phyloP scores from a whole-genome alignment of 2,888 invertebrate species.

The Idaea biselata region DNA sequence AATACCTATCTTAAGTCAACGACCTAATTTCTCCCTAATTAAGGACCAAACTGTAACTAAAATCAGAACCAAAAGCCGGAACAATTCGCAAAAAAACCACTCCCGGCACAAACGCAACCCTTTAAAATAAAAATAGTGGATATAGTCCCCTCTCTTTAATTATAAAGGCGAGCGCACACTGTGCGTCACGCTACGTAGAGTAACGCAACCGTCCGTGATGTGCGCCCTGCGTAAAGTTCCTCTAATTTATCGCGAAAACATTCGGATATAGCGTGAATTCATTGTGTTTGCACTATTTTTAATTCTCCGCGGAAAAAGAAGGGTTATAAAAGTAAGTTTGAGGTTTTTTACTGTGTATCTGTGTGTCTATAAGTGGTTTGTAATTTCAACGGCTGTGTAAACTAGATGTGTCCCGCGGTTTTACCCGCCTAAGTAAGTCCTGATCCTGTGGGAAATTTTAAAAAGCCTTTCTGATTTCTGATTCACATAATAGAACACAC shows the following conservation, averaged over 20 bases:
- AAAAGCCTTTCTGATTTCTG: no score
- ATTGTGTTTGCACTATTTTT: neutral
- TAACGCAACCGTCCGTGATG: conserved; percentile 9
- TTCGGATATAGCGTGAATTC: conserved; percentile 6
- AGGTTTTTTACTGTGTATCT: no score
- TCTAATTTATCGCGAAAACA: conserved; percentile 23
- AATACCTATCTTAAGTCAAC: neutral
- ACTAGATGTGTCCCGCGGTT: no score
- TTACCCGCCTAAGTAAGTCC: no score
- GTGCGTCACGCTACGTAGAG: conserved; percentile 7
- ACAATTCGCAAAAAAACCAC: neutral
- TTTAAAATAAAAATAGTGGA: conserved; percentile 21
- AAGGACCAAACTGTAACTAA: neutral
- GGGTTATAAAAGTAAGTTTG: no score
- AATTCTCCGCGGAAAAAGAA: no score
- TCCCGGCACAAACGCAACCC: conserved; percentile 16
- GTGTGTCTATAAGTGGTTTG: no score
- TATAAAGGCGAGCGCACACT: conserved; percentile 25
- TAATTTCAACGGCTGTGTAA: no score
- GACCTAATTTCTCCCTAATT: neutral
- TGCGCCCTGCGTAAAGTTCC: conserved; percentile 10
- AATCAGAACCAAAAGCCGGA: neutral
- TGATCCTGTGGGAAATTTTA: no score
- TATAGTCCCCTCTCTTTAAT: conserved; percentile 17
- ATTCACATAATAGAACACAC: no score